Evolutionary conservation across 2,113 vertebrate species (phyloP), one percentile per base, ranked within the genome.

Genomic region (Austrofundulus limnaeus): DNA sequence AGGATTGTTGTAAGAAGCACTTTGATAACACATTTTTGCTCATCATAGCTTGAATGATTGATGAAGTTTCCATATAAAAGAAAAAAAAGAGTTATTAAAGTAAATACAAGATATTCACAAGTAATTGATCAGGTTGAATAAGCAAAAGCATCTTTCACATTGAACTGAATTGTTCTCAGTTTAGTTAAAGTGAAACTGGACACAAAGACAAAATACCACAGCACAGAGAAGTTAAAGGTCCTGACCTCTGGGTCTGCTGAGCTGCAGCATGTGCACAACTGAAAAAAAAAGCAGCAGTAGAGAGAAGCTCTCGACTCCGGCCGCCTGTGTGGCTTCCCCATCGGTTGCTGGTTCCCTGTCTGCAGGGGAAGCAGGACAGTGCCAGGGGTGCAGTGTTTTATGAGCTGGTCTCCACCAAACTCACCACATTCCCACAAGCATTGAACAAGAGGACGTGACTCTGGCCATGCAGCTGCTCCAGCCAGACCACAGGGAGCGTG

Each of bases 401-500:
- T 84, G 85, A 85, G 87, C 77, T 84, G 87, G 85, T 85, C 82
- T 87, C 68, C 13, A 87, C 86, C 82, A 61, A 85, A 82, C 72
- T 88, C 72, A 82, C 90, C 91, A 81, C 90, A 84, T 89, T 92
- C 90, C 90, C 91, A 92, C 89, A 87, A 86, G 87, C 85, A 68
- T 66, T 63, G 65, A 80, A 70, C 63, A 72, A 54, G 74, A 80
- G 81, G 86, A 92, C 88, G 89, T 91, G 91, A 92, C 90, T 86
- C 47, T 82, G 88, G 88, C 83, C 91, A 86, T 39, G 89, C 67
- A 75, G 69, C 65, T 65, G 72, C 64, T 78, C 70, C 79, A 77
- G 85, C 88, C 88, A 89, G 85, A 88, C 92, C 90, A 57, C 89
- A 79, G 74, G 70, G 71, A 61, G 77, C 37, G 37, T 70, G 76